Evolutionary conservation across 2,797 vertebrate species (phyloP), one percentile per base, ranked within the genome.

Genomic region (Calcarius lapponicus): DNA sequence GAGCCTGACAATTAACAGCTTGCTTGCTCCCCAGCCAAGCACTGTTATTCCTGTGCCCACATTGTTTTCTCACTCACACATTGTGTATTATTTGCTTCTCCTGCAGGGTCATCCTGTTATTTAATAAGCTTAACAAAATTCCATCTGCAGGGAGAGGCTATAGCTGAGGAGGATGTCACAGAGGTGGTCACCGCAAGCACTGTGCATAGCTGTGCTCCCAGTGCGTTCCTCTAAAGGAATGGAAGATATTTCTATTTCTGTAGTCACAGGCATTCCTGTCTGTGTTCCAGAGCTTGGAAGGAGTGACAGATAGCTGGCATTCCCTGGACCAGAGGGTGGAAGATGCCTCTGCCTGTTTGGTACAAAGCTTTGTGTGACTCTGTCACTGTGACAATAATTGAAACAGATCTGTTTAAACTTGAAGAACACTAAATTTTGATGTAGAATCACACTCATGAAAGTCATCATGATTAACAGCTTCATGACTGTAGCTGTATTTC

Each of bases 161-260:
- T 53, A 40, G 24, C 72, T 95, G 89, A 81, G 82, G 74, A 28
- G 17, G 53, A 53, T 81, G 1, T 69, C 74, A 80, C 56, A 69
- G 89, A 92, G 36, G 11, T 76, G 92, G 80, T 78, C 80, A 32
- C 66, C 50, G 7, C 4, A 13, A 76, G 54, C 54, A 21, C 42
- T 57, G 54, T 32, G 19, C 53, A 10, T 8, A 22, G 54, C 14
- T 9, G 3, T 47, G 66, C 40, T 94, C 87, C 47, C 58, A 57
- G 17, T 43, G 21, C 0, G 1, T 61, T 91, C 71, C 88, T 83
- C 86, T 80, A 83, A 90, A 95, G 85, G 93, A 94, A 79, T 66
- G 72, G 75, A 92, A 76, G 87, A 65, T 95, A 95, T 95, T 96
- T 96, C 96, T 94, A 84, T 92, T 85, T 69, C 42, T 81, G 45